A percentile compares a stretch with the other conserved stretches of the same genome.
Evolutionary conservation across 2,888 invertebrate species (phyloP).

Genomic region (Sphaerophoria rueppellii): DNA sequence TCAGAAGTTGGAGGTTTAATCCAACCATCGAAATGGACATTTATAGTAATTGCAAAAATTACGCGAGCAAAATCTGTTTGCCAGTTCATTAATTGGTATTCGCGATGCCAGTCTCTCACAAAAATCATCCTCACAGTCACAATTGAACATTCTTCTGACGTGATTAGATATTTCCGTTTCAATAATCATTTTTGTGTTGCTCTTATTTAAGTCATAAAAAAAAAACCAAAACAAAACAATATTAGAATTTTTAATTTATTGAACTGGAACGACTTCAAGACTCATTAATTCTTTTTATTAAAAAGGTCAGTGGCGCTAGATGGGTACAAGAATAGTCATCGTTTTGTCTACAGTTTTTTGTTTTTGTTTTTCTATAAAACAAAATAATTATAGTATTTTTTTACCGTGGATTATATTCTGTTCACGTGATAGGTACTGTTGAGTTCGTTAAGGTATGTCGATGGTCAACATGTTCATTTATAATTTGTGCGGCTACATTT

Average conservation of each 20-base stretch:
- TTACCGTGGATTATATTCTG: slow-evolving; percentile 14
- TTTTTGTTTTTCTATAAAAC: not conserved
- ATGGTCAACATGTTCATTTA: slow-evolving; percentile 35
- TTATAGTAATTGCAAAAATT: slow-evolving; percentile 28
- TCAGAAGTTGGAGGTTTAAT: slow-evolving; percentile 28
- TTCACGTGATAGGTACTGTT: slow-evolving; percentile 30
- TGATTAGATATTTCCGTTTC: slow-evolving; percentile 36
- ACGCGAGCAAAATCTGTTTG: not conserved
- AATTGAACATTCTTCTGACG: not conserved
- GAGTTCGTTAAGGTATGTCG: slow-evolving; percentile 29
- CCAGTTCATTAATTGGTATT: slow-evolving; percentile 10
- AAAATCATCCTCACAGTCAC: slow-evolving; percentile 16
- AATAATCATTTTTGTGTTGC: not conserved
- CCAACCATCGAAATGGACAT: slow-evolving; percentile 23
- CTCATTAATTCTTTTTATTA: slow-evolving; percentile 45
- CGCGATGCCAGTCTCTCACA: slow-evolving; percentile 6
- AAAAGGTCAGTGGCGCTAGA: slow-evolving; percentile 60
- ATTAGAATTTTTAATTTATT: slow-evolving; percentile 24
- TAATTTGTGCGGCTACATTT: slow-evolving; percentile 1
- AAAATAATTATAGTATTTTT: no score
- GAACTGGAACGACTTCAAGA: slow-evolving; percentile 37
- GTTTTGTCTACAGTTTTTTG: slow-evolving; percentile 4
- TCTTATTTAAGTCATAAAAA: slow-evolving; percentile 2
- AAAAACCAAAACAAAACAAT: not conserved
- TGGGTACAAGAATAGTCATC: not conserved